Percentiles rank a stretch among this genome's conserved stretches.
These are phyloP conservation scores for Grantiella picta DNA, from an alignment of 2,113 vertebrate genomes.

Conservation along the genomic window DNA sequence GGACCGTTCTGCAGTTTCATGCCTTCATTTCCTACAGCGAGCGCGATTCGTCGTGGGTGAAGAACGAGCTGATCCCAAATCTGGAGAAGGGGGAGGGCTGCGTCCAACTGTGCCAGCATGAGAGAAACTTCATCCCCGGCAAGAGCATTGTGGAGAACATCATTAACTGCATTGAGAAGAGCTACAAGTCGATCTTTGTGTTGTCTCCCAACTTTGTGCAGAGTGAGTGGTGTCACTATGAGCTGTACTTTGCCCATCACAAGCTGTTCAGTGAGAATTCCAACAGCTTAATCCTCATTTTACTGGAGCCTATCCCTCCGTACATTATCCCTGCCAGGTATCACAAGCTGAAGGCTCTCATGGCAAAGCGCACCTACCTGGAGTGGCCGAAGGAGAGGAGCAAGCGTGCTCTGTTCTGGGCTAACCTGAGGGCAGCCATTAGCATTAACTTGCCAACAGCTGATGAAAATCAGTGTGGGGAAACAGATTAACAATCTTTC, in stretches of 20 bases:
- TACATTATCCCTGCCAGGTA: slow-evolving; percentile 83
- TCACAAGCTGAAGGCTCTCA: slow-evolving; percentile 82
- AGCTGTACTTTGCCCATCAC: slow-evolving; percentile 92
- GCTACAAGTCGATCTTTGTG: slow-evolving; percentile 86
- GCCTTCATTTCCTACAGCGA: slow-evolving; percentile 91
- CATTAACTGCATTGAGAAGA: slow-evolving; percentile 84
- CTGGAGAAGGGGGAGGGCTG: slow-evolving; percentile 75
- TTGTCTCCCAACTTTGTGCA: slow-evolving; percentile 89
- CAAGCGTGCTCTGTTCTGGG: slow-evolving; percentile 86
- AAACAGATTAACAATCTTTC: not conserved
- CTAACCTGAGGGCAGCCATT: slow-evolving; percentile 81
- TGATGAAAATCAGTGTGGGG: not conserved
- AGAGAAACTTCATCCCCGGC: slow-evolving; percentile 78
- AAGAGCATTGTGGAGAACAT: slow-evolving; percentile 90
- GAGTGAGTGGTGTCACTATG: slow-evolving; percentile 94
- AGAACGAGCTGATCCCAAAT: slow-evolving; percentile 77
- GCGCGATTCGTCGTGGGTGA: slow-evolving; percentile 80
- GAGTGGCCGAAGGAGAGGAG: slow-evolving; percentile 86
- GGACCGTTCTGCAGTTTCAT: slow-evolving; percentile 74
- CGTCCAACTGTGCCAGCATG: slow-evolving; percentile 57
- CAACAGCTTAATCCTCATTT: slow-evolving; percentile 80
- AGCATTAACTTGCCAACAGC: slow-evolving; percentile 47
- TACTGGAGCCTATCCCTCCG: slow-evolving; percentile 84
- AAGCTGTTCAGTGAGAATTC: slow-evolving; percentile 71
- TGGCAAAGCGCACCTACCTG: slow-evolving; percentile 82